These are phyloP conservation scores for Simalia tracyae DNA, from an alignment of 2,797 vertebrate species.

Conservation along the genomic window DNA sequence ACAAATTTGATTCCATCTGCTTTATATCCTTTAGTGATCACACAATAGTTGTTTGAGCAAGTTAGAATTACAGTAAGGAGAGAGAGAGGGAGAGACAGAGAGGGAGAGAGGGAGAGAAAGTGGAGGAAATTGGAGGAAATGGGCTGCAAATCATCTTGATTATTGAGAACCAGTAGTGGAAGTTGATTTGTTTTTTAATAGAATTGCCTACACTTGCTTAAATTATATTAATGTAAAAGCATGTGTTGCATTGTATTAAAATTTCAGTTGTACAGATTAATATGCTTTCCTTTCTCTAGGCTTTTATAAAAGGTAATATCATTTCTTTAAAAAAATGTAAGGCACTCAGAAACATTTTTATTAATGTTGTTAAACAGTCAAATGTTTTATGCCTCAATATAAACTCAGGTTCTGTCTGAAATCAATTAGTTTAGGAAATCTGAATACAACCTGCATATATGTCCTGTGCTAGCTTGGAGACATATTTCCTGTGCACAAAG, in stretches of 20 bases:
- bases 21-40: not conserved
- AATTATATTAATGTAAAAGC: conserved; percentile 66
- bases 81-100: not conserved
- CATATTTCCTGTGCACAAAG: not conserved
- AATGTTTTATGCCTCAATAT: conserved; percentile 9
- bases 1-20: not conserved
- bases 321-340: conserved; percentile 56
- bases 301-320: conserved; percentile 61
- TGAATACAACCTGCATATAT: not conserved
- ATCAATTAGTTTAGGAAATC: not conserved
- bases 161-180: conserved; percentile 45
- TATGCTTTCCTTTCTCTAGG: conserved; percentile 49
- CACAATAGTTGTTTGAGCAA: too few relatives aligned
- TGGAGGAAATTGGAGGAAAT: not conserved
- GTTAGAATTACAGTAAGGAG: not conserved
- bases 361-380: conserved; percentile 53
- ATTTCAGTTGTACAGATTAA: conserved; percentile 69
- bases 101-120: too few relatives aligned
- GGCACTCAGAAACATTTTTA: conserved; percentile 55
- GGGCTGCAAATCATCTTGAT: conserved; percentile 33
- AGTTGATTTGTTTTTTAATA: conserved; percentile 60
- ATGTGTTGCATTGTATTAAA: conserved; percentile 64
- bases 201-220: conserved; percentile 60
- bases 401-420: not conserved
- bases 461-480: not conserved